Conservation (phyloP, 2,113 vertebrate species). For the Acinonyx jubatus region DNA sequence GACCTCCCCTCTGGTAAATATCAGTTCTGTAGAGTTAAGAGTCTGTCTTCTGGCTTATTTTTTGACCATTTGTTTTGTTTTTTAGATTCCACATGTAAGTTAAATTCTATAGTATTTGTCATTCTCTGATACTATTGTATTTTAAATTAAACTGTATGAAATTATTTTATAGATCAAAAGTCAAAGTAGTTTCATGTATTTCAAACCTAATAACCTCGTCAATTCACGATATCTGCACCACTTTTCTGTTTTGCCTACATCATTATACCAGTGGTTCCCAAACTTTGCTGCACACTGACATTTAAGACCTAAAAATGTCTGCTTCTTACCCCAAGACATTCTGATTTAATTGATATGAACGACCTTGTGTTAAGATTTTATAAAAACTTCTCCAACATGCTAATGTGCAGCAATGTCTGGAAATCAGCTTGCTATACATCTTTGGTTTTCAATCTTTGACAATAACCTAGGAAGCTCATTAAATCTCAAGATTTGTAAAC, state of each 20-base stretch:
- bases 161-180: neutral
- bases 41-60: neutral
- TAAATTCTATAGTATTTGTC: neutral
- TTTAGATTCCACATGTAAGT: neutral
- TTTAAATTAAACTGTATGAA: neutral
- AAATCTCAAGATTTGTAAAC: neutral
- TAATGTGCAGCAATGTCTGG: neutral
- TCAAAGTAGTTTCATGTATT: neutral
- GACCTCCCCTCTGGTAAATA: neutral
- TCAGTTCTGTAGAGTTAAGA: neutral
- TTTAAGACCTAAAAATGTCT: neutral
- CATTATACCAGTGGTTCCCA: neutral
- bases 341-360: neutral
- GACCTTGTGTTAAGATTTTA: neutral
- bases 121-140: neutral
- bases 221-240: neutral
- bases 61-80: neutral
- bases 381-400: neutral
- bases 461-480: neutral
- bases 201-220: neutral
- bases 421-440: neutral
- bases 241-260: neutral
- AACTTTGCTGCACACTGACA: neutral
- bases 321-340: neutral
- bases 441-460: neutral